Evolutionary conservation across 2,888 invertebrate species (phyloP).

Genomic region (Ptychoptera contaminata): DNA sequence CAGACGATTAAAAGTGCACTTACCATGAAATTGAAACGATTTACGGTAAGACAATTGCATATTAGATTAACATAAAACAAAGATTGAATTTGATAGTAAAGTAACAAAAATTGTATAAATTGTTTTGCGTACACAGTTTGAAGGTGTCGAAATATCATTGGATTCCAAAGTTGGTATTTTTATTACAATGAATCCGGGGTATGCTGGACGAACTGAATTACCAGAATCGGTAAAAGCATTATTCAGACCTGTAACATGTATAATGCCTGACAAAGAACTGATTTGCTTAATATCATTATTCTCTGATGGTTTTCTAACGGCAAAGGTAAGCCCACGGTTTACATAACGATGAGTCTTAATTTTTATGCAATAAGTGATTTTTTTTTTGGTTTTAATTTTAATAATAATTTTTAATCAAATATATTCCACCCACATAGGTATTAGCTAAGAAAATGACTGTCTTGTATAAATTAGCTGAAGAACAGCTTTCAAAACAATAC

Average conservation of each 20-base stretch:
- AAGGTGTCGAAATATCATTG: conserved; percentile 64
- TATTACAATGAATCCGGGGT: conserved; percentile 92
- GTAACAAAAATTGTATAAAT: neutral
- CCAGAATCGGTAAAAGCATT: conserved; percentile 86
- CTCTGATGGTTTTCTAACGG: conserved; percentile 80
- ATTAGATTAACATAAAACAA: neutral
- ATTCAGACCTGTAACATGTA: conserved; percentile 84
- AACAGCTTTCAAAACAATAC: conserved; percentile 80
- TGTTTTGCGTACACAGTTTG: conserved; percentile 41
- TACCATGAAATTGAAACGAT: conserved; percentile 53
- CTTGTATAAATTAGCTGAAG: conserved; percentile 68
- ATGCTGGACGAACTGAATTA: conserved; percentile 79
- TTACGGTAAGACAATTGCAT: conserved; percentile 41
- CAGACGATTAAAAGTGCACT: conserved; percentile 79
- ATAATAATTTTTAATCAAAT: conserved; percentile 1
- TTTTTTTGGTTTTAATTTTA: conserved; percentile 1
- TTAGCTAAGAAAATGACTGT: conserved; percentile 91
- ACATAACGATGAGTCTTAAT: neutral
- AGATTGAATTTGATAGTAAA: too few relatives aligned
- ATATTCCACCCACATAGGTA: conserved; percentile 28
- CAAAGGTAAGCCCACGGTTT: conserved; percentile 43
- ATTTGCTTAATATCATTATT: conserved; percentile 86
- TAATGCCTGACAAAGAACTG: conserved; percentile 79
- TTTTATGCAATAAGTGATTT: conserved; percentile 5
- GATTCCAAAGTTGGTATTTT: conserved; percentile 83